These are phyloP conservation scores for Holocentrus rufus DNA, from an alignment of 2,797 vertebrate species.

Conservation along the genomic window DNA sequence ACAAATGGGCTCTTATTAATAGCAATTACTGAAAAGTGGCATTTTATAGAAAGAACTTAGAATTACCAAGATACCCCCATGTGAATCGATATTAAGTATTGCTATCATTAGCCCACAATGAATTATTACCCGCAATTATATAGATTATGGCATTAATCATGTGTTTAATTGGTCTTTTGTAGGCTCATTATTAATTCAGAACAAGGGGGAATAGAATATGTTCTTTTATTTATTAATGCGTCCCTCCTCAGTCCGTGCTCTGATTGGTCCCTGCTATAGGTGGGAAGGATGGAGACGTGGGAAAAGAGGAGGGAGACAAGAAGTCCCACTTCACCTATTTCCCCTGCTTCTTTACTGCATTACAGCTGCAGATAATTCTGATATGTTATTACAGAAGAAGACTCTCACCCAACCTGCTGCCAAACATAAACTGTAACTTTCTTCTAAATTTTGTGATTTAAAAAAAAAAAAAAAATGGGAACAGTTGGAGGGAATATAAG, in stretches of 20 bases:
- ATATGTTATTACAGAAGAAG: background rate
- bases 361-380: slow-evolving; percentile 15
- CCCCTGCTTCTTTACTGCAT: slow-evolving; percentile 10
- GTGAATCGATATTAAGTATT: slow-evolving; percentile 83
- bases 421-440: background rate
- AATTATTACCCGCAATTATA: slow-evolving; percentile 84
- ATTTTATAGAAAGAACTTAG: slow-evolving; percentile 74
- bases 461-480: background rate
- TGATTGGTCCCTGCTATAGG: slow-evolving; percentile 56
- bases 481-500: background rate
- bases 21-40: slow-evolving; percentile 62
- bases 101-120: slow-evolving; percentile 80
- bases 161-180: slow-evolving; percentile 85
- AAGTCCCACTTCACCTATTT: slow-evolving; percentile 26
- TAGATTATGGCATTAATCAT: slow-evolving; percentile 83
- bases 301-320: slow-evolving; percentile 21
- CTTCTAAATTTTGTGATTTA: background rate
- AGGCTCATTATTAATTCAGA: slow-evolving; percentile 83
- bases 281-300: slow-evolving; percentile 50
- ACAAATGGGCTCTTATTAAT: slow-evolving; percentile 64
- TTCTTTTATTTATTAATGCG: slow-evolving; percentile 81
- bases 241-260: slow-evolving; percentile 38
- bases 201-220: slow-evolving; percentile 79
- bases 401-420: background rate
- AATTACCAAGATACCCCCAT: slow-evolving; percentile 73